phyloP scores from a whole-genome alignment of 2,888 invertebrate genomes.

The Perithous albicinctus region DNA sequence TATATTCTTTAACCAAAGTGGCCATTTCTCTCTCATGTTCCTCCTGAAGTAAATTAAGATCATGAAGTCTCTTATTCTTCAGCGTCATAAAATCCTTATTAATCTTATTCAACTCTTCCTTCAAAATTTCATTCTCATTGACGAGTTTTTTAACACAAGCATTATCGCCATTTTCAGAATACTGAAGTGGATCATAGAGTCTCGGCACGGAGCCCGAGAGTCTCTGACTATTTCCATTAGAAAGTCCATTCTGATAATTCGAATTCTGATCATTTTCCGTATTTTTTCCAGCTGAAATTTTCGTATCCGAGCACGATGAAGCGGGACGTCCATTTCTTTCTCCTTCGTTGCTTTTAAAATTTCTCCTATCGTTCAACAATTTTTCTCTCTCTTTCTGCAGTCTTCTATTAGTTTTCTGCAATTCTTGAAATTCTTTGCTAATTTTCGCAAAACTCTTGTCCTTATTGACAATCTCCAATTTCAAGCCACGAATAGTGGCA shows the following conservation, averaged over 20 bases:
- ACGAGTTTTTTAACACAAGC: slow-evolving; percentile 85
- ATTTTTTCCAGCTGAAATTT: slow-evolving; percentile 81
- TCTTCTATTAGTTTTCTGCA: slow-evolving; percentile 90
- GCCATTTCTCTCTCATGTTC: slow-evolving; percentile 85
- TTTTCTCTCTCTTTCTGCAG: slow-evolving; percentile 91
- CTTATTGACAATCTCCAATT: slow-evolving; percentile 90
- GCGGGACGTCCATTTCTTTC: slow-evolving; percentile 70
- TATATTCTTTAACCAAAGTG: slow-evolving; percentile 82
- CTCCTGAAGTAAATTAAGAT: slow-evolving; percentile 88
- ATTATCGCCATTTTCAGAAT: slow-evolving; percentile 83
- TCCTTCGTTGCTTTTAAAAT: slow-evolving; percentile 70
- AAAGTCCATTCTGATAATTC: slow-evolving; percentile 80
- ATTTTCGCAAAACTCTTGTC: slow-evolving; percentile 90
- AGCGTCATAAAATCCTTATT: slow-evolving; percentile 91
- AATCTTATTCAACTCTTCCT: slow-evolving; percentile 89
- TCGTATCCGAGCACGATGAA: slow-evolving; percentile 77
- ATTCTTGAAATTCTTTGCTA: slow-evolving; percentile 91
- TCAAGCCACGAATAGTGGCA: slow-evolving; percentile 92
- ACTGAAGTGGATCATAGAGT: slow-evolving; percentile 83
- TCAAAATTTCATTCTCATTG: slow-evolving; percentile 86
- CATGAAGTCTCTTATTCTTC: slow-evolving; percentile 92
- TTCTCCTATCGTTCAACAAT: slow-evolving; percentile 82
- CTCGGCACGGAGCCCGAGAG: slow-evolving; percentile 78
- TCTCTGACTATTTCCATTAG: slow-evolving; percentile 75
- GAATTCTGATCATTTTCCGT: slow-evolving; percentile 82